These are phyloP conservation scores for Carettochelys insculpta DNA, from an alignment of 2,113 vertebrate genomes.

Conservation along the genomic window DNA sequence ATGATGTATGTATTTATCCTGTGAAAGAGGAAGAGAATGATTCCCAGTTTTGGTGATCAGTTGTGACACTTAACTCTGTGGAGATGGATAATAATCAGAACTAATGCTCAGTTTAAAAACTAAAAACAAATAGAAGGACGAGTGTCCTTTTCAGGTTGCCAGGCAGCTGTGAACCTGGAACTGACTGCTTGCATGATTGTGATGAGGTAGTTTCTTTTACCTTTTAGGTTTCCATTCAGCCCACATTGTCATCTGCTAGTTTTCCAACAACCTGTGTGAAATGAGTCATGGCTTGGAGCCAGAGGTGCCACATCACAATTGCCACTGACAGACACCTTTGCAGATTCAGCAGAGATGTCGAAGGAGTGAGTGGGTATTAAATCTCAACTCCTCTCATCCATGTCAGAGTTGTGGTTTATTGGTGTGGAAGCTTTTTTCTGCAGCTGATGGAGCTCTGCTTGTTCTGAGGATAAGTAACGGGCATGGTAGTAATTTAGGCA, in stretches of 20 bases:
- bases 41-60: not conserved
- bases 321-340: no score
- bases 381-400: not conserved
- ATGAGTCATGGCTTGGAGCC: not conserved
- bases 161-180: accelerated
- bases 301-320: accelerated
- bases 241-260: not conserved
- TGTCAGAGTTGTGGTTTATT: accelerated
- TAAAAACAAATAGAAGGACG: not conserved
- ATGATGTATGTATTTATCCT: not conserved
- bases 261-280: not conserved
- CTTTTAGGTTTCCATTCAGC: accelerated
- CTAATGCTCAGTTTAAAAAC: not conserved
- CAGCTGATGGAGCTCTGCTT: not conserved
- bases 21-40: not conserved
- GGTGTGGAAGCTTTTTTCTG: not conserved
- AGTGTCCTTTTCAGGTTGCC: not conserved
- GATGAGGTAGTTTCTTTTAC: not conserved
- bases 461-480: not conserved
- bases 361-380: not conserved
- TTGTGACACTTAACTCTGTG: not conserved
- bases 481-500: not conserved
- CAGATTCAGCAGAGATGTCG: accelerated
- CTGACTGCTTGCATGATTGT: not conserved
- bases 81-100: not conserved